Evolutionary conservation across 2,113 vertebrate species (phyloP).

Genomic region (Bungarus multicinctus): DNA sequence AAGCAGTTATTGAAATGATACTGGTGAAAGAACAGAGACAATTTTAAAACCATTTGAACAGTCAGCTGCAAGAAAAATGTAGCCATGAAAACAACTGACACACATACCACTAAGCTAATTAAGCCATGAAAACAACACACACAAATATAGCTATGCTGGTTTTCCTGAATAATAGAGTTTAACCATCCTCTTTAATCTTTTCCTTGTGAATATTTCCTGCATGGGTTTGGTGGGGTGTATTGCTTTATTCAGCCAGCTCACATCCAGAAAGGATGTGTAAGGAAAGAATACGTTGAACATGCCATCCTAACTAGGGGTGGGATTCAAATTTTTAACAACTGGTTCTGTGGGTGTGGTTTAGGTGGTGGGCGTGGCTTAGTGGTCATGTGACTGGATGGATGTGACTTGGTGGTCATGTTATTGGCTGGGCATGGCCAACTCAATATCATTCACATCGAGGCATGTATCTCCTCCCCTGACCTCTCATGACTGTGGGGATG

Average conservation of each 20-base stretch:
- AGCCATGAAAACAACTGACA: not conserved
- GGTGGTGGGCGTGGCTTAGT: too few species aligned
- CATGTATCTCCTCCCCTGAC: too few species aligned
- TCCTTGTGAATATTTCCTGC: not conserved
- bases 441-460: too few species aligned
- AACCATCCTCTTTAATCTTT: not conserved
- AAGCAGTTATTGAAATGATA: not conserved
- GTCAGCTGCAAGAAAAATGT: not conserved
- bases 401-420: too few species aligned
- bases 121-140: not conserved
- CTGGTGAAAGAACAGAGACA: not conserved
- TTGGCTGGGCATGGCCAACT: too few species aligned
- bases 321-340: too few species aligned
- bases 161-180: not conserved
- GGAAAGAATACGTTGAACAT: accelerated
- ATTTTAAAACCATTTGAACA: not conserved
- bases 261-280: not conserved
- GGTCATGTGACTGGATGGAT: too few species aligned
- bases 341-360: too few species aligned
- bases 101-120: not conserved
- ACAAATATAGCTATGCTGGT: not conserved
- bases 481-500: too few species aligned
- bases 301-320: not conserved
- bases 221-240: not conserved
- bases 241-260: accelerated